Evolutionary conservation across 2,888 invertebrate genomes (phyloP).

Genomic region (Arge pagana): DNA sequence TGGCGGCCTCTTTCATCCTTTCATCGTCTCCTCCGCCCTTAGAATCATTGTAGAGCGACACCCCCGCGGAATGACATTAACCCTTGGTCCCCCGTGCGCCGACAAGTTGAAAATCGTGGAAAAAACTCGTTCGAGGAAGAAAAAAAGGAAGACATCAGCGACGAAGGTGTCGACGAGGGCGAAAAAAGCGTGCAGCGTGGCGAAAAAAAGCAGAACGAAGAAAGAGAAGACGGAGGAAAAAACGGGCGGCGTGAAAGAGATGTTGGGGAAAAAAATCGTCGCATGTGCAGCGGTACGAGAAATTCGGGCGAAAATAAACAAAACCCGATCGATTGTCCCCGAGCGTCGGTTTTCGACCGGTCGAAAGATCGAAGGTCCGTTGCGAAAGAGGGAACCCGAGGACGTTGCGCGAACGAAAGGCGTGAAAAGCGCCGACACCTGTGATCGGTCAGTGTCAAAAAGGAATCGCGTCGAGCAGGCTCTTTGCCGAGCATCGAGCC

Average conservation of each 20-base stretch:
- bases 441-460: conserved; percentile 38
- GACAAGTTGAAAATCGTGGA: not conserved
- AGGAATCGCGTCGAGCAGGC: no score
- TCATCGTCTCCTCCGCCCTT: conserved; percentile 38
- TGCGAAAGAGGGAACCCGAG: conserved; percentile 20
- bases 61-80: conserved; percentile 28
- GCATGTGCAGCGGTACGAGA: no score
- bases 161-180: not conserved
- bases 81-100: not conserved
- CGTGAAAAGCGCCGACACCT: conserved; percentile 46
- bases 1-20: conserved; percentile 53
- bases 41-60: conserved; percentile 39
- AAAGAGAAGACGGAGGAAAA: not conserved
- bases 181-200: not conserved
- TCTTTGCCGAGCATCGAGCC: no score
- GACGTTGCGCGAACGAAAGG: conserved; percentile 30
- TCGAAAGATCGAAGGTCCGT: not conserved
- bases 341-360: no score
- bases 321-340: no score
- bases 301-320: no score
- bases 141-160: not conserved
- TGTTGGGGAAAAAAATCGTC: no score
- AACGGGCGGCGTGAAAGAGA: not conserved
- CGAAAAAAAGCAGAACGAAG: not conserved
- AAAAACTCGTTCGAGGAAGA: not conserved